Conservation (phyloP, 2,113 vertebrate species). For the Mesitornis unicolor region DNA sequence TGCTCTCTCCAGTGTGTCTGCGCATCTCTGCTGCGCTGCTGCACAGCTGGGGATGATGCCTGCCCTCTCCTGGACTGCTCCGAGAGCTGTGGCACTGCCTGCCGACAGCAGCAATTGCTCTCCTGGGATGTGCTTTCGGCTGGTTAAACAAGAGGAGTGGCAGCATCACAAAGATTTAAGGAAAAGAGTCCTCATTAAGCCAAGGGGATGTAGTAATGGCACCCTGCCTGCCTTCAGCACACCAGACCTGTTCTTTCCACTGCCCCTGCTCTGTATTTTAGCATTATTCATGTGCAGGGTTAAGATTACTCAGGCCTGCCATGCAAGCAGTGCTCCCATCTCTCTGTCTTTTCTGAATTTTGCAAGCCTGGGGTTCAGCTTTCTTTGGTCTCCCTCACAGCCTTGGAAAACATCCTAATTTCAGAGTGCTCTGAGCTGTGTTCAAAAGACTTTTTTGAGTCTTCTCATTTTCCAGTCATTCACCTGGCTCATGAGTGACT, state of each 20-base stretch:
- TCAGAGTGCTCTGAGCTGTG: neutral
- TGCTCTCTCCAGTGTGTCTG: neutral
- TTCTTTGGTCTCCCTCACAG: neutral
- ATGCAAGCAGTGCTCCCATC: neutral
- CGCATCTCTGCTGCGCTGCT: neutral
- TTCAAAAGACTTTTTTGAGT: neutral
- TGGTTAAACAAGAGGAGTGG: neutral
- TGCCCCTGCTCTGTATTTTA: fast-evolving
- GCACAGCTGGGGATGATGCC: neutral
- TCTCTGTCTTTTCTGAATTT: neutral
- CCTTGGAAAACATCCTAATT: neutral
- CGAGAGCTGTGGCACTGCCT: neutral
- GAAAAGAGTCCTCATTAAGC: neutral
- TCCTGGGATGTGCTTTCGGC: neutral
- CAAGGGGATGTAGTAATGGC: neutral
- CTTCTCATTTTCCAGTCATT: neutral
- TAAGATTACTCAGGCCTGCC: neutral
- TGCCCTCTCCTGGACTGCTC: neutral
- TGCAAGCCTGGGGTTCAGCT: neutral
- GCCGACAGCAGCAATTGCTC: neutral
- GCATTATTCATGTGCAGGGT: neutral
- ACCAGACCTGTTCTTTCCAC: neutral
- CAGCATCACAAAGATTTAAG: neutral
- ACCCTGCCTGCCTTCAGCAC: neutral
- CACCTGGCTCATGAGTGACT: neutral